These are phyloP conservation scores for Sphenodon punctatus DNA, from an alignment of 2,797 vertebrate species.

Conservation along the genomic window DNA sequence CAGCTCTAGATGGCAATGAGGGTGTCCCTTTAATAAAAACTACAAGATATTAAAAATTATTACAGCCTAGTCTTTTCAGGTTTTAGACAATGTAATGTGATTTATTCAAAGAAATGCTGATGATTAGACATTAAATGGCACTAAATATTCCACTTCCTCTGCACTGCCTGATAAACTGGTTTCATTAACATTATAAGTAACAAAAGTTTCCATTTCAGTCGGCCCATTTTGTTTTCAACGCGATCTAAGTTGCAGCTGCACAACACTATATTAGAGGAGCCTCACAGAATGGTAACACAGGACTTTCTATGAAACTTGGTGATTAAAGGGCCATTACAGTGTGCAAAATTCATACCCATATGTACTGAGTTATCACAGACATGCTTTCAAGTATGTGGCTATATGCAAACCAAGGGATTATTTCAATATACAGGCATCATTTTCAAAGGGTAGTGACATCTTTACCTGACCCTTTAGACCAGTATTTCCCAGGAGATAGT, in stretches of 20 bases:
- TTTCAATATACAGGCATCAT: background rate
- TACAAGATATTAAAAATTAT: slow-evolving; percentile 73
- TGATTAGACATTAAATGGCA: slow-evolving; percentile 78
- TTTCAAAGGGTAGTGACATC: background rate
- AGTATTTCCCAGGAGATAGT: no score
- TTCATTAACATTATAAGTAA: slow-evolving; percentile 79
- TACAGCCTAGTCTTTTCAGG: slow-evolving; percentile 73
- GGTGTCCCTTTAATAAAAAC: slow-evolving; percentile 72
- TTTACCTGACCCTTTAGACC: no score
- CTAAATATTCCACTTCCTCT: slow-evolving; percentile 78
- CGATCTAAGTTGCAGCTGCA: slow-evolving; percentile 74
- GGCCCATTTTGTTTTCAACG: slow-evolving; percentile 69
- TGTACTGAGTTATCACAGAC: background rate
- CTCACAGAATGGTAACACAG: slow-evolving; percentile 39
- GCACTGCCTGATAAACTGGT: slow-evolving; percentile 76
- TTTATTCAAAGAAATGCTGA: slow-evolving; percentile 78
- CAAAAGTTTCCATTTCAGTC: slow-evolving; percentile 78
- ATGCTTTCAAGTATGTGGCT: background rate
- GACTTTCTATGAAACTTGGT: slow-evolving; percentile 49
- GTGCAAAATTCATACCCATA: background rate
- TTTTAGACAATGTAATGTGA: slow-evolving; percentile 78
- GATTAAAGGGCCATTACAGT: slow-evolving; percentile 55
- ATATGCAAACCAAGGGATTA: background rate
- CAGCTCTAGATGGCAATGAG: slow-evolving; percentile 47
- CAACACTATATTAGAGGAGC: slow-evolving; percentile 63